Evolutionary conservation across 2,797 vertebrate genomes (phyloP).

Genomic region (Leucoraja ocellata): DNA sequence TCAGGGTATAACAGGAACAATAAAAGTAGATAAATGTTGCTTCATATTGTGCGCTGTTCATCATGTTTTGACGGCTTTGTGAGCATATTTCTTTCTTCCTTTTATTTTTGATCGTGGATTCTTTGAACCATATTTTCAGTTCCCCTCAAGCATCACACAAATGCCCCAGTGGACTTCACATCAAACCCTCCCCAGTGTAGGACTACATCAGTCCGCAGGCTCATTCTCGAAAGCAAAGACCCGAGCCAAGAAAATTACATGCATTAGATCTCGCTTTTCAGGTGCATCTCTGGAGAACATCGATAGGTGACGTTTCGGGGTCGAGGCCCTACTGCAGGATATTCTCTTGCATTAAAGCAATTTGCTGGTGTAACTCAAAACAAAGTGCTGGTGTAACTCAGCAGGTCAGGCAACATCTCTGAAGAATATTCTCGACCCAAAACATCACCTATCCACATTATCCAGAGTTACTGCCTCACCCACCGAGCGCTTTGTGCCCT

Average conservation of each 20-base stretch:
- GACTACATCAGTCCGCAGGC: neutral
- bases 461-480: too few species aligned
- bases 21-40: conserved; percentile 16
- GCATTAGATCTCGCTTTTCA: too few species aligned
- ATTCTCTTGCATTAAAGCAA: too few species aligned
- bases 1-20: neutral
- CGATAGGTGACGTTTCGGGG: too few species aligned
- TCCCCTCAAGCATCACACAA: neutral
- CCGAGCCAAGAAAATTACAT: neutral
- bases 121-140: neutral
- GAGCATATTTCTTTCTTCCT: neutral
- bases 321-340: too few species aligned
- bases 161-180: neutral
- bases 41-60: neutral
- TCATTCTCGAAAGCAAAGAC: neutral
- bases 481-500: too few species aligned
- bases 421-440: too few species aligned
- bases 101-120: neutral
- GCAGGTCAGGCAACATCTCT: too few species aligned
- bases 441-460: too few species aligned
- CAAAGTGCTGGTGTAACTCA: too few species aligned
- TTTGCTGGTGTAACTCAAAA: too few species aligned
- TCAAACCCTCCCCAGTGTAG: neutral
- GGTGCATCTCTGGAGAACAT: too few species aligned
- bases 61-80: conserved; percentile 15